Percentiles rank a stretch among this genome's conserved stretches.
Evolutionary conservation across 2,888 invertebrate genomes (phyloP).

Genomic region (Lomographa bimaculata): DNA sequence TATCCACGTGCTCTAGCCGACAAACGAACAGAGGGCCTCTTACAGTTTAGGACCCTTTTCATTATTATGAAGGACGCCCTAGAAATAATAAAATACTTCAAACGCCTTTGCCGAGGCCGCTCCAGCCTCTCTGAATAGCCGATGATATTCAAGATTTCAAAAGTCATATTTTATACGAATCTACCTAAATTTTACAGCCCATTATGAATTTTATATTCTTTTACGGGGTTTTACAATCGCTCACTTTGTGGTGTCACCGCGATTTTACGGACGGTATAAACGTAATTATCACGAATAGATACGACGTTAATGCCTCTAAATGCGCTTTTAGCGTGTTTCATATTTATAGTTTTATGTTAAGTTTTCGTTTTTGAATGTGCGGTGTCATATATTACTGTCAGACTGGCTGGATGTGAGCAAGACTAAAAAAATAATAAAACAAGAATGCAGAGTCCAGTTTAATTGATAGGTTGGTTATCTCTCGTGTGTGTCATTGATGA

Average conservation of each 20-base stretch:
- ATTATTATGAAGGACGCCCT: conserved; percentile 62
- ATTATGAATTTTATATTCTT: conserved; percentile 57
- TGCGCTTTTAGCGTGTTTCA: conserved; percentile 46
- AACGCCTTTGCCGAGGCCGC: conserved; percentile 50
- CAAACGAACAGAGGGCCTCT: conserved; percentile 47
- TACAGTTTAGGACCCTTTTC: conserved; percentile 45
- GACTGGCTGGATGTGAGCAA: background rate
- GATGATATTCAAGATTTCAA: conserved; percentile 60
- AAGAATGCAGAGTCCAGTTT: conserved; percentile 26
- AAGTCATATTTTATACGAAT: conserved; percentile 66
- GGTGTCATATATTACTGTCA: conserved; percentile 17
- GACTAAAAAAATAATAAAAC: background rate
- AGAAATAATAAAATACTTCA: conserved; percentile 66
- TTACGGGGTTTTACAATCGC: conserved; percentile 39
- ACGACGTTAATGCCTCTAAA: conserved; percentile 49
- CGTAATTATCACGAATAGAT: conserved; percentile 54
- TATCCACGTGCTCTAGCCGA: conserved; percentile 67
- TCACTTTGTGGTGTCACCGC: conserved; percentile 61
- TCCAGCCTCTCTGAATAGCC: conserved; percentile 47
- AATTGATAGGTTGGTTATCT: conserved; percentile 29
- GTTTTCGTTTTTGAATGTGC: conserved; percentile 14
- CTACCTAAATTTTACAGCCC: conserved; percentile 62
- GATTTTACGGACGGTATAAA: conserved; percentile 62
- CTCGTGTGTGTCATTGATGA: conserved; percentile 35
- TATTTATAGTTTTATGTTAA: conserved; percentile 27